Percentiles rank a stretch among this genome's conserved stretches.
Conservation (phyloP, 2,113 vertebrate genomes). For the Colossoma macropomum region DNA sequence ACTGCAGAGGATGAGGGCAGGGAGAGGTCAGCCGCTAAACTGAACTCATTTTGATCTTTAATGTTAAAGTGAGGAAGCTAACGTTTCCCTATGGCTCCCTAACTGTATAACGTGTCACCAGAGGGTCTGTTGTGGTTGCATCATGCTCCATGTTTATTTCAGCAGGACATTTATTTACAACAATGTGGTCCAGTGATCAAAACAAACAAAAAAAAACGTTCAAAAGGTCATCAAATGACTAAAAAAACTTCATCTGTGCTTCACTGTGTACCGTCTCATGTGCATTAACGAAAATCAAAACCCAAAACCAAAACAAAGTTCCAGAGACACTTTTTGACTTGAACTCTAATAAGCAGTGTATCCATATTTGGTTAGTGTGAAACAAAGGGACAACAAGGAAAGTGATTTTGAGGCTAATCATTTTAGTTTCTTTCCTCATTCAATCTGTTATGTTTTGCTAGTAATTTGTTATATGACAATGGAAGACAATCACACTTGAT, state of each 20-base stretch:
- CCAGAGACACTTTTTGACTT: not conserved
- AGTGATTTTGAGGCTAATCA: not conserved
- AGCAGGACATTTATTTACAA: slow-evolving; percentile 10
- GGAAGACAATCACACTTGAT: too few relatives aligned
- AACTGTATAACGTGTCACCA: not conserved
- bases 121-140: not conserved
- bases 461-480: too few relatives aligned
- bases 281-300: not conserved
- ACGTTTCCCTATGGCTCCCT: not conserved
- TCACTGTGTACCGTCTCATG: not conserved
- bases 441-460: too few relatives aligned
- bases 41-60: not conserved
- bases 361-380: not conserved
- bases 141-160: slow-evolving; percentile 8
- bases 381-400: not conserved
- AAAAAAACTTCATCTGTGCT: not conserved
- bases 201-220: not conserved
- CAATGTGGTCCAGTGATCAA: not conserved
- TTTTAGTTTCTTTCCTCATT: too few relatives aligned
- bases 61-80: not conserved
- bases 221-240: not conserved
- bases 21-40: not conserved
- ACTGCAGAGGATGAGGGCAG: not conserved
- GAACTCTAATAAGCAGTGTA: not conserved
- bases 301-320: not conserved